phyloP scores from a whole-genome alignment of 1,140 invertebrate genomes.

The Antheraea pernyi region DNA sequence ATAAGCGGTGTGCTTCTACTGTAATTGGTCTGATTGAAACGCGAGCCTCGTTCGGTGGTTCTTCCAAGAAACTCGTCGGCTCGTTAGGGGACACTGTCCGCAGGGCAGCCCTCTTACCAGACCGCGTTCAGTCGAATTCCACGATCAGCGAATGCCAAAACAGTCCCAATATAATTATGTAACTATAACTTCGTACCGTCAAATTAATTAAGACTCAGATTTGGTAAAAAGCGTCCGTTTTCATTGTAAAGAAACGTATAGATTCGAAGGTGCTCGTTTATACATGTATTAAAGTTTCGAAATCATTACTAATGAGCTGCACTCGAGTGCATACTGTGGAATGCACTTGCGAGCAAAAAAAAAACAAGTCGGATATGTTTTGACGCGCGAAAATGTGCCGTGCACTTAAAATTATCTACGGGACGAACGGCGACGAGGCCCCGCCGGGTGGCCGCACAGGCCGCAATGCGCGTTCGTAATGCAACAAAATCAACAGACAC shows the following conservation, averaged over 20 bases:
- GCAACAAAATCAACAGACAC: slow-evolving; percentile 33
- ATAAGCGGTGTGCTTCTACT: slow-evolving; percentile 59
- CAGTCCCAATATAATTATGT: slow-evolving; percentile 17
- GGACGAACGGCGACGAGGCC: slow-evolving; percentile 50
- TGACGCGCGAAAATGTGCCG: slow-evolving; percentile 54
- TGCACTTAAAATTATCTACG: slow-evolving; percentile 67
- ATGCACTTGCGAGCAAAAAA: slow-evolving; percentile 48
- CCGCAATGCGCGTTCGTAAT: slow-evolving; percentile 50
- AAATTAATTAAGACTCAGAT: slow-evolving; percentile 12
- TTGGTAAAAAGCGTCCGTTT: slow-evolving; percentile 14
- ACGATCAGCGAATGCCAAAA: slow-evolving; percentile 30
- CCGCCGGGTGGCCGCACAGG: slow-evolving; percentile 53
- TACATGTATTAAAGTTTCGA: slow-evolving; percentile 6
- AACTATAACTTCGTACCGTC: slow-evolving; percentile 6
- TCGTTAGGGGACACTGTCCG: slow-evolving; percentile 68
- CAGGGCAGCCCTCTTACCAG: slow-evolving; percentile 41
- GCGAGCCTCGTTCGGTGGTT: slow-evolving; percentile 59
- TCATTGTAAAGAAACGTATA: slow-evolving; percentile 10
- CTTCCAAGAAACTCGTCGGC: slow-evolving; percentile 64
- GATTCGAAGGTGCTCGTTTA: not conserved
- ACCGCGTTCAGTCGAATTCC: slow-evolving; percentile 54
- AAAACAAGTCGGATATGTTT: slow-evolving; percentile 35
- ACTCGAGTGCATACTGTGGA: slow-evolving; percentile 26
- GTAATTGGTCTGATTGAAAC: slow-evolving; percentile 77
- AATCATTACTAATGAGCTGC: slow-evolving; percentile 18